Evolutionary conservation across 2,888 invertebrate species (phyloP).

Genomic region (Tholera decimalis): DNA sequence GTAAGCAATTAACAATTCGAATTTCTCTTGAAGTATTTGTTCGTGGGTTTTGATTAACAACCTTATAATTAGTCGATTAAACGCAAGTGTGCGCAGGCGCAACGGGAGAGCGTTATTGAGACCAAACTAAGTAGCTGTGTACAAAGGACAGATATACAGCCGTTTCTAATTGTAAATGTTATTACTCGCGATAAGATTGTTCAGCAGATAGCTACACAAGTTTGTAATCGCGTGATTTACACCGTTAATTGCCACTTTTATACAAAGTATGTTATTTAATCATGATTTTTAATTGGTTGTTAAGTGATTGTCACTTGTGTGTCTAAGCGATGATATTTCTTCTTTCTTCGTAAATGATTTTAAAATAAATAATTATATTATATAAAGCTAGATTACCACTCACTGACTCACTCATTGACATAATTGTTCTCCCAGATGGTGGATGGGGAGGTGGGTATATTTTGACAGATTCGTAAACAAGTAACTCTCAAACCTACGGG

Average conservation of each 20-base stretch:
- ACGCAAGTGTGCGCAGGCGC: constrained; percentile 26
- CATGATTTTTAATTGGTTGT: constrained; percentile 38
- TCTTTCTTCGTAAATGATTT: constrained; percentile 1
- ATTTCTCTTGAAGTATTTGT: not conserved
- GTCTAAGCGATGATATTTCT: not conserved
- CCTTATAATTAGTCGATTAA: constrained; percentile 18
- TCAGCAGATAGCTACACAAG: constrained; percentile 35
- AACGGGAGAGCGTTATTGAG: constrained; percentile 56
- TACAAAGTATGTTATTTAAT: constrained; percentile 27
- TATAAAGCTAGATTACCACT: no score
- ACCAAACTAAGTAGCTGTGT: constrained; percentile 46
- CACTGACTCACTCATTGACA: no score
- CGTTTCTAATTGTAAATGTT: constrained; percentile 69
- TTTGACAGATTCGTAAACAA: no score
- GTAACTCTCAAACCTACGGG: no score
- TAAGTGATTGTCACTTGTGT: constrained; percentile 26
- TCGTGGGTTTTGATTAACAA: constrained; percentile 1
- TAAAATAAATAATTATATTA: not conserved
- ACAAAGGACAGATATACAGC: constrained; percentile 63
- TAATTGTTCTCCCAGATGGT: no score
- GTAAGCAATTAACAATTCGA: not conserved
- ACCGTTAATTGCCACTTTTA: constrained; percentile 39
- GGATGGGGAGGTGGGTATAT: no score
- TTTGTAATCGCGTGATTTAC: constrained; percentile 48
- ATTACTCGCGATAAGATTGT: constrained; percentile 51